Base-by-base conservation (phyloP, 64 coral and sea anemone genomes). In the Dendrophyllia cribrosa region DNA sequence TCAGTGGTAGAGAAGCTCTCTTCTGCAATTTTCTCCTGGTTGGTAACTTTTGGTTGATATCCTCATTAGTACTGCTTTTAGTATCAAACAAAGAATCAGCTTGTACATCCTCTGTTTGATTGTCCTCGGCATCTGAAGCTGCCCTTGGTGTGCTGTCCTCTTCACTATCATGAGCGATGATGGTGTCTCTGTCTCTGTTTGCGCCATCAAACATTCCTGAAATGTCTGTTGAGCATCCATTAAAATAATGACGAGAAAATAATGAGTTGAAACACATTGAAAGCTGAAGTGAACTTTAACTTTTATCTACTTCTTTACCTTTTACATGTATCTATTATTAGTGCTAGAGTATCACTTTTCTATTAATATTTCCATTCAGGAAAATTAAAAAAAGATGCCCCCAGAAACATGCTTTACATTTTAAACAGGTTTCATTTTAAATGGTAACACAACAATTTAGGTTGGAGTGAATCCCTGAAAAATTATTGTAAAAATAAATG, bases 191-290 rank as follows among this genome's bases (percentile, higher is more conserved):
- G 43, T 87, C 85, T 55, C 91, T 85, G 51, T 87, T 93, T 72
- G 91, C 70, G 43, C 58, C 56, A 70, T 93, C 91, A 75, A 86
- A 86, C 91, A 93, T 86, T 68, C 74, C 91, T 84, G 80, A 67
- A 56, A 86, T 66, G 15, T 86, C 82, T 87, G 48, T 78, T 15
- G 20, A 87, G 11, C 20, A 70, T 5, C 6, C 22, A 52, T 4
- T 3, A 71, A 53, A 50, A 24, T 43, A 70, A 11, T 25, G 68
- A 23, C n/a, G 26, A 7, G 8, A 9, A 71, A 71, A 34, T 34
- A 14, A 25, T 14, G n/a, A 49, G 70, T 76, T 62, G 14, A 62
- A 76, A 64, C 55, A 47, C 4, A 84, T 16, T 48, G 55, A 58
- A 19, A 72, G 24, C 17, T 48, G 8, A 9, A 25, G 25, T 24